A percentile compares a stretch with the other conserved stretches of the same genome.
Conservation (phyloP, 1,140 invertebrate species). For the Branchinecta lindahli region DNA sequence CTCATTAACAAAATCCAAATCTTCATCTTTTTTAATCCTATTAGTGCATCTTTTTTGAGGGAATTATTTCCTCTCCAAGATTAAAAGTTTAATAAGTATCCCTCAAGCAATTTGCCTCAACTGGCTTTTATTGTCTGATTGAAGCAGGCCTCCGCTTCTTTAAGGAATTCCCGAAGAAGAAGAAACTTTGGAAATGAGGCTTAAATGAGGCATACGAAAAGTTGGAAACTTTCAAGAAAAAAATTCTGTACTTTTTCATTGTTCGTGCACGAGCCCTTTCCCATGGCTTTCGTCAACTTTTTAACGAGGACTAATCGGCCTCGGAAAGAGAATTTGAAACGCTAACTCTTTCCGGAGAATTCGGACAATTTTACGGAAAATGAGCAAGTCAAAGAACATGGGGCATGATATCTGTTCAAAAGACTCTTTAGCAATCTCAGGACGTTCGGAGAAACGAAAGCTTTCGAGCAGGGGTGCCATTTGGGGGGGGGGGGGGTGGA, state of each 20-base stretch:
- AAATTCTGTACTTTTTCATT: slow-evolving; percentile 9
- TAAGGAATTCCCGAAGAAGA: background rate
- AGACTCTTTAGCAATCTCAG: too few relatives aligned
- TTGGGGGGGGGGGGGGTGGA: too few relatives aligned
- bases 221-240: background rate
- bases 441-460: too few relatives aligned
- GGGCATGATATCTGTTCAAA: too few relatives aligned
- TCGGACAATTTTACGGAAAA: background rate
- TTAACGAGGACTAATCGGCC: background rate
- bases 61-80: slow-evolving; percentile 9
- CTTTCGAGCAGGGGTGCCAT: too few relatives aligned
- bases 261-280: background rate
- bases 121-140: slow-evolving; percentile 9
- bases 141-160: background rate
- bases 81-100: slow-evolving; percentile 10
- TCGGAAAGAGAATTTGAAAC: background rate
- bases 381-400: too few relatives aligned
- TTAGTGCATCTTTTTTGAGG: slow-evolving; percentile 6
- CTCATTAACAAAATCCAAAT: slow-evolving; percentile 11
- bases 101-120: slow-evolving; percentile 6
- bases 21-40: slow-evolving; percentile 10
- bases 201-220: slow-evolving; percentile 9
- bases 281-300: background rate
- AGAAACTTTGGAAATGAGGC: background rate
- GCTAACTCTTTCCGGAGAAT: background rate